These are phyloP conservation scores for Pocota personata DNA, from an alignment of 2,888 invertebrate species.

Conservation along the genomic window DNA sequence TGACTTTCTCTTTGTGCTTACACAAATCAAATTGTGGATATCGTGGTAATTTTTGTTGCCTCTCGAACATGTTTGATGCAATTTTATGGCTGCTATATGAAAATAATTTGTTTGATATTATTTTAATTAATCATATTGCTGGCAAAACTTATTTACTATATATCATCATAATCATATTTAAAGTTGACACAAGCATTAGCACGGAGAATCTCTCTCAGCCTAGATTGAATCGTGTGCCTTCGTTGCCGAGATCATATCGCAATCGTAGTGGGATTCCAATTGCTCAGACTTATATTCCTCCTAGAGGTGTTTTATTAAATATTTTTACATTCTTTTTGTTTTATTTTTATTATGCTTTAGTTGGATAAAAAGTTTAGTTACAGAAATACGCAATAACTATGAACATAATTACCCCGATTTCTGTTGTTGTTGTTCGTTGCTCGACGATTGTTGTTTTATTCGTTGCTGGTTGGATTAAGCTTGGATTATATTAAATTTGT, in stretches of 20 bases:
- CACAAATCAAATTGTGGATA: slow-evolving; percentile 53
- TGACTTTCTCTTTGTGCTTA: slow-evolving; percentile 67
- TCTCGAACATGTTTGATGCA: slow-evolving; percentile 45
- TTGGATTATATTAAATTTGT: no score
- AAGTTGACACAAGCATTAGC: slow-evolving; percentile 80
- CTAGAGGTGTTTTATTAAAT: slow-evolving; percentile 74
- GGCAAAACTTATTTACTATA: slow-evolving; percentile 29
- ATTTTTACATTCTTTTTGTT: slow-evolving; percentile 1
- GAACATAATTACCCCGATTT: no score
- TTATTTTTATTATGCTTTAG: slow-evolving; percentile 11
- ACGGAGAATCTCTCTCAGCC: slow-evolving; percentile 85
- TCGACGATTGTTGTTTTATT: no score
- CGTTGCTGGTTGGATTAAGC: no score
- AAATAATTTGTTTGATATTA: slow-evolving; percentile 15
- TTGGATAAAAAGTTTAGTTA: no score
- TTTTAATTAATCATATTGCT: slow-evolving; percentile 35
- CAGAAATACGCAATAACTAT: neutral
- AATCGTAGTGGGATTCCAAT: slow-evolving; percentile 86
- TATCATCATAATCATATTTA: slow-evolving; percentile 20
- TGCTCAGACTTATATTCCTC: slow-evolving; percentile 76
- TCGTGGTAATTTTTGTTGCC: slow-evolving; percentile 66
- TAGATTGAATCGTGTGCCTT: slow-evolving; percentile 85
- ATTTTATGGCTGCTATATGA: slow-evolving; percentile 55
- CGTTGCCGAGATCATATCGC: slow-evolving; percentile 85
- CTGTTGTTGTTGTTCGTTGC: no score